Percentiles rank a stretch among this genome's conserved stretches.
phyloP scores from a whole-genome alignment of 1,140 invertebrate genomes.

The Octopus bimaculoides region DNA sequence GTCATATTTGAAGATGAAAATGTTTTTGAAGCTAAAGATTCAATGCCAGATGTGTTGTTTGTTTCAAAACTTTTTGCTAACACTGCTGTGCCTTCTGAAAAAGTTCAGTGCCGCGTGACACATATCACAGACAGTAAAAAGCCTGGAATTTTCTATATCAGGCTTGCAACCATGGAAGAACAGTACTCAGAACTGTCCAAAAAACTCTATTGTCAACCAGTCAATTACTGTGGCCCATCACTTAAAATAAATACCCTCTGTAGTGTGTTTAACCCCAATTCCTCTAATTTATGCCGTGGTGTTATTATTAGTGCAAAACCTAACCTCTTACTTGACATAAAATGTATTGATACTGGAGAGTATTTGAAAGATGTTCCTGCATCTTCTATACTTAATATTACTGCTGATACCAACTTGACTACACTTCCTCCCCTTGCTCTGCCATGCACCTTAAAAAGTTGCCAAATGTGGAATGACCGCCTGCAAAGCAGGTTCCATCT shows the following conservation, averaged over 20 bases:
- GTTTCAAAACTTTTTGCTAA: neutral
- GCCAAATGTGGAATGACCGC: neutral
- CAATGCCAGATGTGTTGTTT: constrained; percentile 1
- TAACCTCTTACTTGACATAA: neutral
- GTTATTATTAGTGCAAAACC: neutral
- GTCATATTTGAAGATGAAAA: neutral
- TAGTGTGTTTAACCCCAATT: neutral
- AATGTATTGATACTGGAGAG: neutral
- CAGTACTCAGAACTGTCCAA: neutral
- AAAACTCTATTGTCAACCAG: neutral
- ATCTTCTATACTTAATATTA: neutral
- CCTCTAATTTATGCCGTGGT: neutral
- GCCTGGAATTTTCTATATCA: neutral
- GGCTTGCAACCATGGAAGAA: neutral
- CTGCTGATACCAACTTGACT: neutral
- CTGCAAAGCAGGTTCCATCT: neutral
- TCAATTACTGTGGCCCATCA: neutral
- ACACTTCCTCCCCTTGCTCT: constrained; percentile 1
- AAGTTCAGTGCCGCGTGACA: neutral
- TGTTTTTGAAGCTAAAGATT: neutral
- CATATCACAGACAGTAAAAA: neutral
- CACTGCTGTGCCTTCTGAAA: neutral
- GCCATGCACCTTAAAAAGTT: neutral
- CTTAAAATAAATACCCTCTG: neutral
- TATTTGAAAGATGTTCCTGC: neutral